A percentile compares a stretch with the other conserved stretches of the same genome.
Conservation (phyloP, 2,888 invertebrate species). For the Ferrisia virgata region DNA sequence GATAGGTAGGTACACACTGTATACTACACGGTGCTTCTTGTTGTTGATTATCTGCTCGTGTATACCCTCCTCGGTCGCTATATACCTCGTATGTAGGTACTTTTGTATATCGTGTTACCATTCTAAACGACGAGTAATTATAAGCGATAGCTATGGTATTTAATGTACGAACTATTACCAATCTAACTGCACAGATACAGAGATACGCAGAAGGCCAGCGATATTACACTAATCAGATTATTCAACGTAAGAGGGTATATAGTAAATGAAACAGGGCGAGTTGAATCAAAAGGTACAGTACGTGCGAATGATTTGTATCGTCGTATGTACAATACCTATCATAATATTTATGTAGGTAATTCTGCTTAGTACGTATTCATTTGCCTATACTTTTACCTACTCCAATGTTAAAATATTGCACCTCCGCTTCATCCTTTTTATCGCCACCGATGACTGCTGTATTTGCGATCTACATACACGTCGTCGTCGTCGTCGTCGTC, state of each 20-base stretch:
- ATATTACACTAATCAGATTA: not conserved
- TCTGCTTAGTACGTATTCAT: too few species aligned
- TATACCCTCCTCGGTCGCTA: not conserved
- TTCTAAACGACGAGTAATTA: not conserved
- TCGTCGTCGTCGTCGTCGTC: not conserved
- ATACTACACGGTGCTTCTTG: not conserved
- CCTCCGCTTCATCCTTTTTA: not conserved
- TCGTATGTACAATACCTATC: too few species aligned
- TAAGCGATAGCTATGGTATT: not conserved
- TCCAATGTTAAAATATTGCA: not conserved
- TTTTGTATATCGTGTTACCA: not conserved
- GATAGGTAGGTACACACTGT: not conserved
- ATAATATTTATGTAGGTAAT: too few species aligned
- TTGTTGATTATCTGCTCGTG: not conserved
- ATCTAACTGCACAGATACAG: not conserved
- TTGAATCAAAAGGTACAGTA: too few species aligned
- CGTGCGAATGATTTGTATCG: too few species aligned
- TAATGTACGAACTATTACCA: slow-evolving; percentile 4
- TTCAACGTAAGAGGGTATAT: not conserved
- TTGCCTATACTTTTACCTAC: not conserved
- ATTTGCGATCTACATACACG: not conserved
- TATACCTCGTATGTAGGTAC: not conserved
- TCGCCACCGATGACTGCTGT: too few species aligned
- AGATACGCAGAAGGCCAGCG: not conserved
- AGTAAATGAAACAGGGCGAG: not conserved